Evolutionary conservation across 2,113 vertebrate species (phyloP).

Genomic region (Podarcis raffonei): DNA sequence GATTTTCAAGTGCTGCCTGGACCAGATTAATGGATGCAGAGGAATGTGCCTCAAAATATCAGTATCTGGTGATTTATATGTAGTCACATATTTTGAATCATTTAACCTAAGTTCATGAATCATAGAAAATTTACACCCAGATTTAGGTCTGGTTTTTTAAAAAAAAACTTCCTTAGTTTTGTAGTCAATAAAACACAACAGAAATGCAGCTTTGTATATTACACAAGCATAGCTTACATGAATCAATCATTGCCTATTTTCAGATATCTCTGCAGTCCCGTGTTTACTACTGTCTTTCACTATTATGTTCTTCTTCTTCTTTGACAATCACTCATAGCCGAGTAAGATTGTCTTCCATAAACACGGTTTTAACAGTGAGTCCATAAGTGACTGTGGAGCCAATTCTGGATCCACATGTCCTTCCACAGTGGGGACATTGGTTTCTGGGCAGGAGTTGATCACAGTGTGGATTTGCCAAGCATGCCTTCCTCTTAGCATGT

Average conservation of each 20-base stretch:
- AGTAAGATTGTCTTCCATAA: no score
- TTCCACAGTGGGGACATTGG: no score
- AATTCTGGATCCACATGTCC: no score
- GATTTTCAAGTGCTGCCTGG: conserved; percentile 4
- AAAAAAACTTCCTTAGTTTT: not conserved
- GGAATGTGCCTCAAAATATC: conserved; percentile 5
- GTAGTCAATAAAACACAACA: not conserved
- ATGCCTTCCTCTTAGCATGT: no score
- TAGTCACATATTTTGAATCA: conserved; percentile 5
- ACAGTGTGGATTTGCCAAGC: no score
- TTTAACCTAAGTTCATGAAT: conserved; percentile 5
- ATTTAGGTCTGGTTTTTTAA: not conserved
- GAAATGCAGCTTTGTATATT: not conserved
- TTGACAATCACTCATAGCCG: no score
- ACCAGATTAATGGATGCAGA: conserved; percentile 10
- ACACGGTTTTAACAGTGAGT: no score
- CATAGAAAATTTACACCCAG: not conserved
- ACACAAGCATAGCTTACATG: not conserved
- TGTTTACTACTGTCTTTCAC: not conserved
- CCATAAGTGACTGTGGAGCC: no score
- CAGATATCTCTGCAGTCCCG: not conserved
- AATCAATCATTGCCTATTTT: not conserved
- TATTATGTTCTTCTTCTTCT: no score
- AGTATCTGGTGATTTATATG: conserved; percentile 34
- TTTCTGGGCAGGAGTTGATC: no score